Evolutionary conservation across 1,140 invertebrate genomes (phyloP), one percentile per base, ranked within the genome.

Genomic region (Antheraea mylitta): DNA sequence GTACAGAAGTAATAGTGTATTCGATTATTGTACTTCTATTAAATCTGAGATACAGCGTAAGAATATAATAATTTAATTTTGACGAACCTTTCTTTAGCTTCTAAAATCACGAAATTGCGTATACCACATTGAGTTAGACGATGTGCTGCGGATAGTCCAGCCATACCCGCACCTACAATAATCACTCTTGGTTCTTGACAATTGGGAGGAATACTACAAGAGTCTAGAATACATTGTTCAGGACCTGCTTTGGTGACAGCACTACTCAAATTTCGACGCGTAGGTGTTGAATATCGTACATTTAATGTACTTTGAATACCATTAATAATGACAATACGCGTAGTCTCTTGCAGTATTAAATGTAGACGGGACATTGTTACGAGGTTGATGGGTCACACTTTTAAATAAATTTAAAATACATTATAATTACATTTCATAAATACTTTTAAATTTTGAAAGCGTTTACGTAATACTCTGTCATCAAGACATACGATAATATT

Each of bases 131-230:
- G 93, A 0, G 93, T 86, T 10, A 97, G 91, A 67, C 95, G 92
- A 79, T 96, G 94, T 2, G 96, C 96, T 0, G 96, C 96, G 0
- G 96, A 96, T 2, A 97, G 85, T 2, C 96, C 96, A 0, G 96
- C 95, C 75, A 97, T 94, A n/a, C 96, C 96, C 7, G 95, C 96
- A 0, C 96, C 96, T 18, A 97, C 89, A 16, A 97, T 95, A 0
- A 97, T 94, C 0, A 96, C 93, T 1, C 92, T 93, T n/a, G 95
- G 95, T 78, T 95, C 94, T 45, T 92, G 90, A 67, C 92, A 93
- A 73, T 90, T 93, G 7, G 94, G 93, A 77, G 93, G 93, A 68
- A 95, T 82, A 72, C 81, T 84, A 71, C 89, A 89, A 7, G 89
- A 87, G 69, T 91, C 89, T 53, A 90, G 65, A 48, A 91, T 87